These are phyloP conservation scores for Anas platyrhynchos DNA, from an alignment of 2,113 vertebrate species.

Conservation along the genomic window DNA sequence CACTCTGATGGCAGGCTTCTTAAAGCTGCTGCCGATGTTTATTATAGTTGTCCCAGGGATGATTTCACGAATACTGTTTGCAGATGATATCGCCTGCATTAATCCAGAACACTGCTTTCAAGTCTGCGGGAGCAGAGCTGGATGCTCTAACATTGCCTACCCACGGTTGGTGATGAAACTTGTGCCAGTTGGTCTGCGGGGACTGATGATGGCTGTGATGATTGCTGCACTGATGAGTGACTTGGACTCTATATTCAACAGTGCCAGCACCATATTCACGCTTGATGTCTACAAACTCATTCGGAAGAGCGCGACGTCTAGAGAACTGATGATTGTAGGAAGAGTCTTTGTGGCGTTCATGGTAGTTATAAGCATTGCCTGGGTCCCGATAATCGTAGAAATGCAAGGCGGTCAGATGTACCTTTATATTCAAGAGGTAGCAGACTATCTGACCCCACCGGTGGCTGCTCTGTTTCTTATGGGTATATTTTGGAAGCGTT, in stretches of 20 bases:
- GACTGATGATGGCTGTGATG: slow-evolving; percentile 99
- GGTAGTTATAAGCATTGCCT: slow-evolving; percentile 95
- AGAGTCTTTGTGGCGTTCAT: slow-evolving; percentile 93
- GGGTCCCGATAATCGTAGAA: slow-evolving; percentile 97
- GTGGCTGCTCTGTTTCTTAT: slow-evolving; percentile 95
- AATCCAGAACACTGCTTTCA: slow-evolving; percentile 96
- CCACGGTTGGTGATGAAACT: slow-evolving; percentile 94
- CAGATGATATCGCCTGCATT: slow-evolving; percentile 93
- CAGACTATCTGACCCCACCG: slow-evolving; percentile 95
- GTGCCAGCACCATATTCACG: slow-evolving; percentile 97
- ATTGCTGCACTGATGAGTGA: slow-evolving; percentile 99
- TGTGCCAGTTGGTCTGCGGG: slow-evolving; percentile 93
- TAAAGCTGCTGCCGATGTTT: slow-evolving; percentile 98
- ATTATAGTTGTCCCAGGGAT: slow-evolving; percentile 97
- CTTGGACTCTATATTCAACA: slow-evolving; percentile 98
- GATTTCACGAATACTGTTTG: slow-evolving; percentile 95
- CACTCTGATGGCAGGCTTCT: slow-evolving; percentile 95
- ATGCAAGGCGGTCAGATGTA: slow-evolving; percentile 99
- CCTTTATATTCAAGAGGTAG: slow-evolving; percentile 97
- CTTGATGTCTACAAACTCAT: slow-evolving; percentile 94
- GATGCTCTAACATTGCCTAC: slow-evolving; percentile 98
- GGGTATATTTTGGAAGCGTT: slow-evolving; percentile 95
- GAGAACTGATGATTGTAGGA: slow-evolving; percentile 92
- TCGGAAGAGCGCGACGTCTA: slow-evolving; percentile 83
- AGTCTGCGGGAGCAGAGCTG: slow-evolving; percentile 94